Conservation (phyloP, 2,797 vertebrate genomes). For the Enteromius paludinosus region DNA sequence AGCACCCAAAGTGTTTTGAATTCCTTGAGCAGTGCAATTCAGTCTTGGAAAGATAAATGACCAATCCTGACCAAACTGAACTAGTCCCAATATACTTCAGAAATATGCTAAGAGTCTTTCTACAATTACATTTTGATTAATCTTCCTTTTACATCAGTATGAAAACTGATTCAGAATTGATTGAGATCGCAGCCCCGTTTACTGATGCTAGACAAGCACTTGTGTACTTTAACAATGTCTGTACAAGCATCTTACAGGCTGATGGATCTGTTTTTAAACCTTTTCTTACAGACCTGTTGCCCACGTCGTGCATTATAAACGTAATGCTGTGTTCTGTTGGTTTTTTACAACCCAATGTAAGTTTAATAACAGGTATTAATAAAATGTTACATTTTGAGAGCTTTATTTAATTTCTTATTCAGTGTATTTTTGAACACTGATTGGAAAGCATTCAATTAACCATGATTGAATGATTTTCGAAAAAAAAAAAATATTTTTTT, state of each 20-base stretch:
- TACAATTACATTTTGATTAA: slow-evolving; percentile 10
- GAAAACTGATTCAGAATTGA: background rate
- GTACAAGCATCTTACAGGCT: background rate
- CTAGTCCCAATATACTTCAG: background rate
- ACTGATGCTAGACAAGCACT: slow-evolving; percentile 29
- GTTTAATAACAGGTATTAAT: background rate
- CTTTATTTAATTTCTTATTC: background rate
- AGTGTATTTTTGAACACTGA: background rate
- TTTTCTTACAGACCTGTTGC: slow-evolving; percentile 20
- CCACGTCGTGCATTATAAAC: slow-evolving; percentile 34
- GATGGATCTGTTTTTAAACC: slow-evolving; percentile 18
- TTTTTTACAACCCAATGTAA: slow-evolving; percentile 39
- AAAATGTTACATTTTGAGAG: background rate
- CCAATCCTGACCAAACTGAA: background rate
- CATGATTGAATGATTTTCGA: no score
- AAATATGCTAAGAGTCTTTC: slow-evolving; percentile 10
- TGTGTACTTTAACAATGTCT: slow-evolving; percentile 6
- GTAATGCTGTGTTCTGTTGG: slow-evolving; percentile 23
- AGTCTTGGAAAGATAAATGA: background rate
- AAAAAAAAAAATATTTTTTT: no score
- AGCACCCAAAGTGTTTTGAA: background rate
- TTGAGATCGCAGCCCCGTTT: slow-evolving; percentile 9
- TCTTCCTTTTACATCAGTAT: background rate
- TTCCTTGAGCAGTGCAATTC: background rate
- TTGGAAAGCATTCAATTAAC: background rate